Evolutionary conservation across 2,888 invertebrate genomes (phyloP).

Genomic region (Drosophila histrio): DNA sequence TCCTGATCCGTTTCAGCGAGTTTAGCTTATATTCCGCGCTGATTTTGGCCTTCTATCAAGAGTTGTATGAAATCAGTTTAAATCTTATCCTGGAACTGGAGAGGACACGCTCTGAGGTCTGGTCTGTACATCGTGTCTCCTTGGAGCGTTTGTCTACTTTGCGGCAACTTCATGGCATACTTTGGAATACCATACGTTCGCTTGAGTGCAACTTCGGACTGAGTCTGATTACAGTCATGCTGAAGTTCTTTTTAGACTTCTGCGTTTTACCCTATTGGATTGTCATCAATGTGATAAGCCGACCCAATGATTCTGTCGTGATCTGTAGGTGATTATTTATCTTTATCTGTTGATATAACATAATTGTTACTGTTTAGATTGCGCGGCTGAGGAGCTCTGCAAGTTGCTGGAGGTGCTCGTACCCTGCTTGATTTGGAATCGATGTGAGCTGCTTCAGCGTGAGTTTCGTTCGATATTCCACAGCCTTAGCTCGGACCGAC

Average conservation of each 20-base stretch:
- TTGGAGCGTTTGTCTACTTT: conserved; percentile 43
- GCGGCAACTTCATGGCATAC: conserved; percentile 63
- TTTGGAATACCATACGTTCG: conserved; percentile 55
- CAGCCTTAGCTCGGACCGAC: conserved; percentile 43
- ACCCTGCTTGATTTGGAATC: conserved; percentile 64
- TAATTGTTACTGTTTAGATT: conserved; percentile 37
- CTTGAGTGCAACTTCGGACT: conserved; percentile 67
- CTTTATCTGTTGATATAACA: neutral
- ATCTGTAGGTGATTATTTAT: conserved; percentile 41
- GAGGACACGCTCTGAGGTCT: conserved; percentile 29
- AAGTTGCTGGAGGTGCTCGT: conserved; percentile 54
- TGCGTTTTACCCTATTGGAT: conserved; percentile 71
- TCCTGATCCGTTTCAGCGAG: conserved; percentile 63
- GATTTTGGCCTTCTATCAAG: conserved; percentile 50
- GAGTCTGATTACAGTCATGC: conserved; percentile 56
- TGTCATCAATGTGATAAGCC: conserved; percentile 24
- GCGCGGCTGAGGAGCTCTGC: conserved; percentile 32
- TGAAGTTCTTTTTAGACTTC: conserved; percentile 68
- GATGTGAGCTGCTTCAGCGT: conserved; percentile 57
- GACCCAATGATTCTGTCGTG: neutral
- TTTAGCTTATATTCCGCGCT: conserved; percentile 54
- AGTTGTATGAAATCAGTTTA: conserved; percentile 32
- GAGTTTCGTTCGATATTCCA: conserved; percentile 46
- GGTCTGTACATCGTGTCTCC: conserved; percentile 14
- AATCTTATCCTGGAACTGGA: conserved; percentile 46